Base-by-base conservation (phyloP, 1,140 invertebrate species). In the Cherax quadricarinatus region DNA sequence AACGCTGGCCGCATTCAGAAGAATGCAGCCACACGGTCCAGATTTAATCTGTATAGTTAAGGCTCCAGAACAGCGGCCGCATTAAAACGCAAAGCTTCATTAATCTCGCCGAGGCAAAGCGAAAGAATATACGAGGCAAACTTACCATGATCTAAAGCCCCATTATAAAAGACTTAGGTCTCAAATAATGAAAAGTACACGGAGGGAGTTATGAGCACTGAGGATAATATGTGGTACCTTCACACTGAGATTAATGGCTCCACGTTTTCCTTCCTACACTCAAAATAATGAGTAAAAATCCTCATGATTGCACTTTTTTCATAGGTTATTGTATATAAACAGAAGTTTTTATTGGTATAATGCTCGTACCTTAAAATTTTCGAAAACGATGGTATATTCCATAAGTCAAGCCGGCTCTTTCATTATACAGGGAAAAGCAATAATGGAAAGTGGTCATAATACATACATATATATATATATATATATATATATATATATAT, bases 171-270 rank as follows among this genome's bases (percentile, higher is more conserved):
- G 70, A 75, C 70, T 75, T 75, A 75, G 24, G 70, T 24, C 70
- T 2, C n/a, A 75, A 75, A 75, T 75, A 75, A 75, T 75, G 70
- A 75, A 75, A 75, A 75, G 70, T 75, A 75, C 70, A 75, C 70
- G 70, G 4, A 75, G 70, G 70, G 70, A 75, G 70, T 10, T 75
- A 75, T 75, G 70, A 75, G 18, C n/a, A 75, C 62, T 75, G 7
- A n/a, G 7, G 18, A 30, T 75, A 75, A 75, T 75, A 24, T 75
- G 70, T 75, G 70, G 70, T 5, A 7, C n/a, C 70, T 30, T n/a
- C 70, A 75, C 62, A 10, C 12, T 66, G 14, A 66, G 62, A 66
- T 66, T 66, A 66, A 66, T 66, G 30, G 30, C 30, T 41, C 30
- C 30, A 41, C 30, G 30, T 41, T 41, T 41, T 41, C 30, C 30